Conservation (phyloP, 2,113 vertebrate genomes). For the Peromyscus maniculatus region DNA sequence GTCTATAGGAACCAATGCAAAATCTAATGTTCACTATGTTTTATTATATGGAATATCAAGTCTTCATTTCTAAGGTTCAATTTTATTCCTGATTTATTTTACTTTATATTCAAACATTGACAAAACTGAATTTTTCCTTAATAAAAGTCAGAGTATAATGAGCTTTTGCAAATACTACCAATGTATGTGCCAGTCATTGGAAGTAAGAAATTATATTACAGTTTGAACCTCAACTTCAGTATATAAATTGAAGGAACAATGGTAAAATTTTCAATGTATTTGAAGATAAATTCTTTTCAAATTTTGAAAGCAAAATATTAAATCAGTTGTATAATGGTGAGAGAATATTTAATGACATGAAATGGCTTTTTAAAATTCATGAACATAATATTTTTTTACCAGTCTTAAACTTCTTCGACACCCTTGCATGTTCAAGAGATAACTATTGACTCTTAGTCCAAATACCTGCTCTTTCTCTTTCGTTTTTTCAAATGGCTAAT, state of each 20-base stretch:
- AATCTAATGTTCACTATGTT: slow-evolving; percentile 62
- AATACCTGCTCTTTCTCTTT: neutral
- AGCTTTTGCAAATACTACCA: neutral
- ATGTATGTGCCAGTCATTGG: neutral
- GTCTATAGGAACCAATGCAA: slow-evolving; percentile 57
- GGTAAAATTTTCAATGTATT: slow-evolving; percentile 4
- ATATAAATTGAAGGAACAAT: neutral
- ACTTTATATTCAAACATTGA: slow-evolving; percentile 27
- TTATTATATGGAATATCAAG: slow-evolving; percentile 31
- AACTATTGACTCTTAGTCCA: neutral
- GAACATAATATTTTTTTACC: neutral
- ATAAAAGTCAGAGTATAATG: neutral
- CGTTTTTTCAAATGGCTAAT: neutral
- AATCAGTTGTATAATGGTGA: neutral
- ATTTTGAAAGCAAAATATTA: neutral
- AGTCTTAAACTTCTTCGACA: neutral
- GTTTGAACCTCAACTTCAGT: neutral
- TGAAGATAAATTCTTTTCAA: neutral
- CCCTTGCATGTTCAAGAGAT: neutral
- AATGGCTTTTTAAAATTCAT: neutral
- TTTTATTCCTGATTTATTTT: slow-evolving; percentile 36
- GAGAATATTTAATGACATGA: slow-evolving; percentile 37
- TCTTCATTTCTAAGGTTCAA: slow-evolving; percentile 39
- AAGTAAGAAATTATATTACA: neutral
- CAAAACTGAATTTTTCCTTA: neutral